Conservation (phyloP, 2,797 vertebrate genomes). For the Streptopelia turtur region DNA sequence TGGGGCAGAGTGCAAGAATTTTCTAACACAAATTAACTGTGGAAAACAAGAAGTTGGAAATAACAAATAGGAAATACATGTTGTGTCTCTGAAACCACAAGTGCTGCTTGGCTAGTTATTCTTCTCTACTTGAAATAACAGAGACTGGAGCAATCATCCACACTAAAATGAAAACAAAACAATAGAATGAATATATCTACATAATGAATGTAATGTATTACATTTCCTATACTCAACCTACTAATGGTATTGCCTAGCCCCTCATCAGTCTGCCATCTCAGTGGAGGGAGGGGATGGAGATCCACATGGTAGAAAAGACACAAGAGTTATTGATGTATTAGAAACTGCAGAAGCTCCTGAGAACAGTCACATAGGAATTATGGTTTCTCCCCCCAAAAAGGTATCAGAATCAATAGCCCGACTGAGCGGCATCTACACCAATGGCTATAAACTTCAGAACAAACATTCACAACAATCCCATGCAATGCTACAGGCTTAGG, state of each 20-base stretch:
- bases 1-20: not conserved
- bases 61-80: not conserved
- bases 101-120: not conserved
- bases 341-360: too few species aligned
- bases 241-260: not conserved
- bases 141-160: not conserved
- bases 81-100: not conserved
- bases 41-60: not conserved
- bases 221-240: not conserved
- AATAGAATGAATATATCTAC: not conserved
- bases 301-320: too few species aligned
- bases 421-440: too few species aligned
- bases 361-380: too few species aligned
- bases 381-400: too few species aligned
- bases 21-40: not conserved
- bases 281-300: too few species aligned
- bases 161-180: not conserved
- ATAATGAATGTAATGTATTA: not conserved
- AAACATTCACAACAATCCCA: too few species aligned
- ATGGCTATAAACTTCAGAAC: too few species aligned
- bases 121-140: not conserved
- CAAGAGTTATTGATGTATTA: too few species aligned
- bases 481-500: too few species aligned
- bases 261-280: not conserved
- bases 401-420: too few species aligned